Evolutionary conservation across 2,888 invertebrate species (phyloP).

Genomic region (Agriotes lineatus): DNA sequence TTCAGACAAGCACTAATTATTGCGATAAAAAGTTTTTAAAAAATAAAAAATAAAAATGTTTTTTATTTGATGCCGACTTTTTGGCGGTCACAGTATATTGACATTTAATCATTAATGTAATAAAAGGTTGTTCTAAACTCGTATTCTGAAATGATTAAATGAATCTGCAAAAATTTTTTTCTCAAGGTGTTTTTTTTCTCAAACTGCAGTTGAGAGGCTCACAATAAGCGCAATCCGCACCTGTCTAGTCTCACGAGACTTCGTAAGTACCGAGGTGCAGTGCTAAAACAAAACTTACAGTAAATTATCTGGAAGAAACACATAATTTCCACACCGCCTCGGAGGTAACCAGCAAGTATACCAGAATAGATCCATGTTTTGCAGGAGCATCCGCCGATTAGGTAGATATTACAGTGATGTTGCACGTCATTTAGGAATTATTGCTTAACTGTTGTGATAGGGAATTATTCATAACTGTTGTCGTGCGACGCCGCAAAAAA

Average conservation of each 20-base stretch:
- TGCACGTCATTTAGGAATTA: constrained; percentile 41
- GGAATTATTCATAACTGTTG: constrained; percentile 14
- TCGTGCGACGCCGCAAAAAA: background rate
- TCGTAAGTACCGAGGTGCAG: background rate
- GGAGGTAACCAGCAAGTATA: constrained; percentile 22
- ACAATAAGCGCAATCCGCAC: background rate
- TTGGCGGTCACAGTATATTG: no score
- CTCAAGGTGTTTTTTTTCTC: background rate
- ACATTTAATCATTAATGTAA: no score
- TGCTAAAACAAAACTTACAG: constrained; percentile 28
- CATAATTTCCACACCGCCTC: constrained; percentile 36
- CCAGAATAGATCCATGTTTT: constrained; percentile 34
- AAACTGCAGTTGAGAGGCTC: background rate
- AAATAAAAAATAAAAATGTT: no score
- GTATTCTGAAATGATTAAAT: no score
- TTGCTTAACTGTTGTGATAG: constrained; percentile 22
- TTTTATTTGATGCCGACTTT: no score
- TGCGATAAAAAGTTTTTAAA: no score
- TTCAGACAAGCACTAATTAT: no score
- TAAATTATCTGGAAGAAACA: constrained; percentile 35
- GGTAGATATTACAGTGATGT: constrained; percentile 36
- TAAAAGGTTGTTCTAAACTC: no score
- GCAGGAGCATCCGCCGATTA: constrained; percentile 37
- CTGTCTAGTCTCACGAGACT: background rate
- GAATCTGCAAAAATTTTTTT: no score